Conservation (phyloP, 2,797 vertebrate genomes). For the Brachyrhaphis roseni region DNA sequence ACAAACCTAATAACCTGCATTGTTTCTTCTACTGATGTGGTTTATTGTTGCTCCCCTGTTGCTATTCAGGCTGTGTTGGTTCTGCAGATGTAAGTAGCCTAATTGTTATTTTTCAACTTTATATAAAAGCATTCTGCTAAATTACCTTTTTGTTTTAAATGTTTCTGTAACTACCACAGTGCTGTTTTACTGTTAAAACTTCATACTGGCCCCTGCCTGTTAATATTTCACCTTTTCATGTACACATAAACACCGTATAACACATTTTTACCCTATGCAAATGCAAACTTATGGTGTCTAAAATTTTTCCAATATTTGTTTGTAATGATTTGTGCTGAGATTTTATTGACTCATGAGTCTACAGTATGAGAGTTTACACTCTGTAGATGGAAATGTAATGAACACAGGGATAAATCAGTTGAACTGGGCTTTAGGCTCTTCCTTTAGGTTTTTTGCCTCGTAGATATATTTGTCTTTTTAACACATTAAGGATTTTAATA, state of each 20-base stretch:
- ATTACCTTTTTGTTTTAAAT: background rate
- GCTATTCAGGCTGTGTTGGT: background rate
- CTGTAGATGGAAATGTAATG: background rate
- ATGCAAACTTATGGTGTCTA: background rate
- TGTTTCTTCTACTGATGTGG: background rate
- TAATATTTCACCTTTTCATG: background rate
- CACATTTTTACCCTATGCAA: background rate
- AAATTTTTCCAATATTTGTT: background rate
- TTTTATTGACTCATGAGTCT: background rate
- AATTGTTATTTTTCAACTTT: background rate
- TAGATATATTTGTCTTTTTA: background rate
- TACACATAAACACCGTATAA: background rate
- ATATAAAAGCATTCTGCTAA: background rate
- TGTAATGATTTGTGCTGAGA: background rate
- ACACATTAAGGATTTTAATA: conserved; percentile 9
- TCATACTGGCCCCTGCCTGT: too few relatives aligned
- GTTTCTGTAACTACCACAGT: too few relatives aligned
- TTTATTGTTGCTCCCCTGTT: background rate
- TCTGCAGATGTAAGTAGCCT: background rate
- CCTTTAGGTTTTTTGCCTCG: background rate
- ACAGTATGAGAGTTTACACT: background rate
- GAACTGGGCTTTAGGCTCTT: background rate
- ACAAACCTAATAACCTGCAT: background rate
- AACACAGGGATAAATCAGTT: background rate
- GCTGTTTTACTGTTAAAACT: background rate